A percentile compares a stretch with the other conserved stretches of the same genome.
Conservation (phyloP, 2,113 vertebrate species). For the Sorex araneus region DNA sequence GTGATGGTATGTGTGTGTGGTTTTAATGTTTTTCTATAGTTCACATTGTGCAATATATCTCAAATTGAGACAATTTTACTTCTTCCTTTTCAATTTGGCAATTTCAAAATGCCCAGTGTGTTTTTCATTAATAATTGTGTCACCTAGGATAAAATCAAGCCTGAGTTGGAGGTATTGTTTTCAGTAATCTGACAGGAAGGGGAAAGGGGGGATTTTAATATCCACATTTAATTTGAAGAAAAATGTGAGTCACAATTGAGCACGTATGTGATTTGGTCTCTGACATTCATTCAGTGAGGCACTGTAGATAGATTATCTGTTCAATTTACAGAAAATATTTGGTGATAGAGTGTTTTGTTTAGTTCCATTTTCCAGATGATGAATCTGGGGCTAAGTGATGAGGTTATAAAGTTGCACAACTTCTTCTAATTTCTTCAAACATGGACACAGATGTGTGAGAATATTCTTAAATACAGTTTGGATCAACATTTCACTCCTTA, state of each 20-base stretch:
- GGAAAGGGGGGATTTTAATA: neutral
- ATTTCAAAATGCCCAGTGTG: neutral
- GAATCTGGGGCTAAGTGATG: neutral
- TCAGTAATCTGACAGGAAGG: neutral
- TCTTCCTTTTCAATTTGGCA: neutral
- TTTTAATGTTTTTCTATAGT: neutral
- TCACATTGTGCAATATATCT: neutral
- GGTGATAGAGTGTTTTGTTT: neutral
- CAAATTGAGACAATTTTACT: neutral
- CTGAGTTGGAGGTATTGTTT: neutral
- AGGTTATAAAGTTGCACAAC: neutral
- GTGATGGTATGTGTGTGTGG: neutral
- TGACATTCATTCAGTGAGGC: neutral
- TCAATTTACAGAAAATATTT: constrained; percentile 24
- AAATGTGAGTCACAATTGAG: neutral
- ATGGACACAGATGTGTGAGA: neutral
- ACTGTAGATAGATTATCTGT: neutral
- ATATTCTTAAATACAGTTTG: neutral
- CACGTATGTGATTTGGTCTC: neutral
- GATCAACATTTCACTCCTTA: neutral
- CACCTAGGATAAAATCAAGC: neutral
- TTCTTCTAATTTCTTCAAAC: neutral
- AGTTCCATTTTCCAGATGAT: neutral
- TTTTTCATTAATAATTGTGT: neutral
- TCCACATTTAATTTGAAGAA: constrained; percentile 22